Evolutionary conservation across 2,113 vertebrate species (phyloP).

Genomic region (Callaeas wilsoni): DNA sequence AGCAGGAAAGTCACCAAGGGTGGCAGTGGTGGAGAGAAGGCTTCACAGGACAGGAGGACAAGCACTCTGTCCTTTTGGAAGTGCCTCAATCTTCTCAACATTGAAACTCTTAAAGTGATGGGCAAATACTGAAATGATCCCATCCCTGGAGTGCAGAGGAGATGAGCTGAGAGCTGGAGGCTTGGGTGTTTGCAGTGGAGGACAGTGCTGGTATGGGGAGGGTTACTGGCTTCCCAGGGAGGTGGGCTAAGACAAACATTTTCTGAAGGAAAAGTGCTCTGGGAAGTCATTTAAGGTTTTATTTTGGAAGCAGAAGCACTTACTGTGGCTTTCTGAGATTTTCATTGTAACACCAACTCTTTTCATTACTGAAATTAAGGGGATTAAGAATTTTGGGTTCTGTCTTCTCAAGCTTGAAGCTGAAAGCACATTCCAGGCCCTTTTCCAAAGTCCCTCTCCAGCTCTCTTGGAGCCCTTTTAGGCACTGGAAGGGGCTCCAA

Average conservation of each 20-base stretch:
- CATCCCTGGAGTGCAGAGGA: background rate
- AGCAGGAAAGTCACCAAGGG: background rate
- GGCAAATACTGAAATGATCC: background rate
- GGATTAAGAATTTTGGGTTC: background rate
- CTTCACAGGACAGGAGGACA: background rate
- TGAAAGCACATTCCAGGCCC: background rate
- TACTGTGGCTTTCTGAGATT: background rate
- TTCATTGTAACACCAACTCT: background rate
- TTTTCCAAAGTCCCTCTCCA: background rate
- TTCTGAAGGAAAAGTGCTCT: background rate
- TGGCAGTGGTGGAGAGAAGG: background rate
- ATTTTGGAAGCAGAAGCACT: background rate
- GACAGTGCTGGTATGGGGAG: rapidly evolving
- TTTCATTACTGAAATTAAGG: background rate
- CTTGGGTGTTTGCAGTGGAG: rapidly evolving
- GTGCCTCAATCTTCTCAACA: background rate
- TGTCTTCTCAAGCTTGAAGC: background rate
- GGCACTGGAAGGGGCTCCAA: background rate
- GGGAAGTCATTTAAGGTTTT: background rate
- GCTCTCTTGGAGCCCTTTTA: background rate
- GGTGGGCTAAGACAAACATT: background rate
- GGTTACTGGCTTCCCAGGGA: background rate
- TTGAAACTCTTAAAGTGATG: background rate
- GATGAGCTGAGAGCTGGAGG: background rate
- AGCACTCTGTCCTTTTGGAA: background rate